These are phyloP conservation scores for Limonius californicus DNA, from an alignment of 1,140 invertebrate species.

Conservation along the genomic window DNA sequence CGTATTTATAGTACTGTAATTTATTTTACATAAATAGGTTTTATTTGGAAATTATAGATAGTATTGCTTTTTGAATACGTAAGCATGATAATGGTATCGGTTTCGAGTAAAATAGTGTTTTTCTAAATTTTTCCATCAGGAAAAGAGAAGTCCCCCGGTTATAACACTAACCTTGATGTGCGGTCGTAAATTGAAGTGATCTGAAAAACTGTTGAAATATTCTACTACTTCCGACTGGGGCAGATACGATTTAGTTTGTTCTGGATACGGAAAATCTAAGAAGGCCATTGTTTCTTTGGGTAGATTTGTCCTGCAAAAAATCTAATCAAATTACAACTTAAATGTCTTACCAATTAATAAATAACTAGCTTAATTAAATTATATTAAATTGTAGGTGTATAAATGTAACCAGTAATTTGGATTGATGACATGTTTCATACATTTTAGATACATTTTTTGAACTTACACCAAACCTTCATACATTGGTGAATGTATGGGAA, in stretches of 20 bases:
- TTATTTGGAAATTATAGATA: too few species aligned
- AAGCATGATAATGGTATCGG: too few species aligned
- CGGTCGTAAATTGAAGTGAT: constrained; percentile 42
- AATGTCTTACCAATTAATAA: not conserved
- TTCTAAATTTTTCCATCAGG: too few species aligned
- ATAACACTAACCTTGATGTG: constrained; percentile 39
- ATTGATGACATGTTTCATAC: too few species aligned
- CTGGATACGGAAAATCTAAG: constrained; percentile 61
- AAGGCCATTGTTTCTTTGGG: constrained; percentile 75
- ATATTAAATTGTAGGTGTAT: too few species aligned
- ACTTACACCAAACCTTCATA: constrained; percentile 51
- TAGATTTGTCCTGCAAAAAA: constrained; percentile 64
- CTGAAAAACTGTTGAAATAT: constrained; percentile 54
- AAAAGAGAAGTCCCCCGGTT: too few species aligned
- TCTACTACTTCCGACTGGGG: constrained; percentile 57
- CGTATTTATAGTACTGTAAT: constrained; percentile 34
- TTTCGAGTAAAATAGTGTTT: too few species aligned
- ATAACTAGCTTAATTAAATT: too few species aligned
- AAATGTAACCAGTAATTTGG: too few species aligned
- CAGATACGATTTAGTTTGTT: constrained; percentile 51
- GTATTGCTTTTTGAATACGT: too few species aligned
- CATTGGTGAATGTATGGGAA: constrained; percentile 66
- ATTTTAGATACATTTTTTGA: too few species aligned
- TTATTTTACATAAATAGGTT: too few species aligned
- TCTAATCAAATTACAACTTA: not conserved